These are phyloP conservation scores for Rhynchonema sp. DNA, from an alignment of 2,888 invertebrate species.

Conservation along the genomic window DNA sequence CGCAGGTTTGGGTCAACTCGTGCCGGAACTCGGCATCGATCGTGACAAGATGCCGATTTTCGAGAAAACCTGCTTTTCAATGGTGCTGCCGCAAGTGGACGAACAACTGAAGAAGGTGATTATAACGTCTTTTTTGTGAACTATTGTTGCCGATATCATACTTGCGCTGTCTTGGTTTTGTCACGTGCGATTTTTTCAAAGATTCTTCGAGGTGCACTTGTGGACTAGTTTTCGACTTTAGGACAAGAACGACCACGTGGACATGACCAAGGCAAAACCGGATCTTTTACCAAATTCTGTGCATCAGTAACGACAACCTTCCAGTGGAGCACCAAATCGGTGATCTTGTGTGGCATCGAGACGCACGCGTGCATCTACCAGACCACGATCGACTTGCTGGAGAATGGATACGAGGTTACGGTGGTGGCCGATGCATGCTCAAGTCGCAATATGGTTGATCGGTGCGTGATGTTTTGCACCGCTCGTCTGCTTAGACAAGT, in stretches of 20 bases:
- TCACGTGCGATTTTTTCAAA: no score
- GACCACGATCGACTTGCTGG: slow-evolving; percentile 38
- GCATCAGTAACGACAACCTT: not conserved
- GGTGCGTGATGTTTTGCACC: slow-evolving; percentile 21
- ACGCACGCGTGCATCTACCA: slow-evolving; percentile 43
- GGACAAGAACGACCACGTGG: no score
- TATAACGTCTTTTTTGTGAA: no score
- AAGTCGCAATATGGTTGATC: slow-evolving; percentile 34
- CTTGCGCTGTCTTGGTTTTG: no score
- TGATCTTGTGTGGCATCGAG: slow-evolving; percentile 38
- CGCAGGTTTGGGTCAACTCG: slow-evolving; percentile 37
- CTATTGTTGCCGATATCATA: no score
- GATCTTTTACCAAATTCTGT: no score
- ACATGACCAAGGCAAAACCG: no score
- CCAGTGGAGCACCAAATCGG: slow-evolving; percentile 14
- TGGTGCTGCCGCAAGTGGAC: slow-evolving; percentile 36
- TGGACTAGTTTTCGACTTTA: no score
- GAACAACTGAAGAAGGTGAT: slow-evolving; percentile 23
- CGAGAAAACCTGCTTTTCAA: slow-evolving; percentile 35
- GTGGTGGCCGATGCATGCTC: slow-evolving; percentile 41
- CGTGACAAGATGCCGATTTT: slow-evolving; percentile 11
- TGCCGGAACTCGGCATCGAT: slow-evolving; percentile 35
- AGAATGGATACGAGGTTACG: slow-evolving; percentile 23
- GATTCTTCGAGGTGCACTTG: no score
- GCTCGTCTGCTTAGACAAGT: no score